phyloP scores from a whole-genome alignment of 2,113 vertebrate genomes.

The Nibea coibor region DNA sequence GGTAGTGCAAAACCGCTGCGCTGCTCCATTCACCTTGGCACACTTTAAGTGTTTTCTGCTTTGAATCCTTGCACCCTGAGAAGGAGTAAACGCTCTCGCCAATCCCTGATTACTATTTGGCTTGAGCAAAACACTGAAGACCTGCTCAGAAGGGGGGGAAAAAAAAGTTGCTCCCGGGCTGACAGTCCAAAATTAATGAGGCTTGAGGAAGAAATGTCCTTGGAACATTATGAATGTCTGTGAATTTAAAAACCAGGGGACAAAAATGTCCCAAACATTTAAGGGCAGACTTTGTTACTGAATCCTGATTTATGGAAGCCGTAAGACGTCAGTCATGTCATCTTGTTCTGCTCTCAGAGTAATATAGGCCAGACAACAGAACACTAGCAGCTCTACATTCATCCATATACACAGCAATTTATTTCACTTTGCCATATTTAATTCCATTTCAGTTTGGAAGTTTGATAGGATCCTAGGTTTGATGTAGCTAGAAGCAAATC shows the following conservation, averaged over 20 bases:
- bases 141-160: not conserved
- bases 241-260: slow-evolving; percentile 17
- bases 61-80: slow-evolving; percentile 18
- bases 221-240: slow-evolving; percentile 34
- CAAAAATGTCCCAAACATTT: slow-evolving; percentile 23
- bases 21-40: slow-evolving; percentile 21
- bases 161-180: slow-evolving; percentile 23
- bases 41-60: slow-evolving; percentile 8
- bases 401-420: too few species aligned
- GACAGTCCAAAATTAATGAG: slow-evolving; percentile 53
- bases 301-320: slow-evolving; percentile 32
- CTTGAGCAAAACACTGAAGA: slow-evolving; percentile 21
- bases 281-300: not conserved
- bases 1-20: not conserved
- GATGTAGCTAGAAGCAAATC: too few species aligned
- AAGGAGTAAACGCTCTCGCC: slow-evolving; percentile 6
- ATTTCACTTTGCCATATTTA: too few species aligned
- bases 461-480: too few species aligned
- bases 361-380: not conserved
- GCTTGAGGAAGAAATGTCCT: slow-evolving; percentile 37
- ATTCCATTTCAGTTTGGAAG: too few species aligned
- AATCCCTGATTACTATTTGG: slow-evolving; percentile 19
- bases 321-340: not conserved
- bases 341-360: not conserved
- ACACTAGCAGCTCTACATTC: not conserved